Base-by-base conservation (phyloP, 2,888 invertebrate species). In the Scaptomyza caliginosa region DNA sequence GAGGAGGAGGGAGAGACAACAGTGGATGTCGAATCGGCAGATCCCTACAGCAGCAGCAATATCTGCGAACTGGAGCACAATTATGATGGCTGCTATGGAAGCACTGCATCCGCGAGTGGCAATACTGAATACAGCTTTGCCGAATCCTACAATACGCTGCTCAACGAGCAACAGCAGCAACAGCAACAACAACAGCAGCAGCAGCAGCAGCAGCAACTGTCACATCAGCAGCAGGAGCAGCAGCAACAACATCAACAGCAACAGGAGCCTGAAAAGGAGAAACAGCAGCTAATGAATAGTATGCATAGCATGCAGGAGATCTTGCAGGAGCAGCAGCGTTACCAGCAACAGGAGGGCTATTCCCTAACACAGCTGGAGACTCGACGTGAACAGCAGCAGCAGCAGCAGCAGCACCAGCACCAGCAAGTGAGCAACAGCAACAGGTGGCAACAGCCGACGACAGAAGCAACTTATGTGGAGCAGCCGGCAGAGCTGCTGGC, bases 281-380 rank as follows among this genome's bases (percentile, higher is more conserved):
- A 89, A 39, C 88, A 90, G 52, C 36, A 38, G 38, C 21, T 40
- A 11, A 5, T 43, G 11, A 36, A 39, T 13, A 17, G 13, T 13
- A 23, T 36, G 19, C 32, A 59, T 52, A 56, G 72, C 72, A 82
- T 67, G 87, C 80, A 88, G 36, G 89, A 88, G 36, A 88, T 91
- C 6, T 39, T 90, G 19, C 83, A 87, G 52, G 91, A 91, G 59
- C 90, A 90, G 64, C 89, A 89, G 42, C 72, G 82, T 4, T 91
- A 91, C 43, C 91, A 91, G 59, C 89, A 90, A 43, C 90, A 90
- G 57, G 91, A 91, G 17, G 91, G 91, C 4, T 91, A 91, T 24
- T 90, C 90, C 2, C 67, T 91, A 1, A 91, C 91, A 0, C 91
- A 90, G 71, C 57, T 91, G 30, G 91, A 91, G 60, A 91, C 91